Percentiles rank a stretch among this genome's conserved stretches.
phyloP scores from a whole-genome alignment of 2,113 vertebrate genomes.

The Pipa parva region DNA sequence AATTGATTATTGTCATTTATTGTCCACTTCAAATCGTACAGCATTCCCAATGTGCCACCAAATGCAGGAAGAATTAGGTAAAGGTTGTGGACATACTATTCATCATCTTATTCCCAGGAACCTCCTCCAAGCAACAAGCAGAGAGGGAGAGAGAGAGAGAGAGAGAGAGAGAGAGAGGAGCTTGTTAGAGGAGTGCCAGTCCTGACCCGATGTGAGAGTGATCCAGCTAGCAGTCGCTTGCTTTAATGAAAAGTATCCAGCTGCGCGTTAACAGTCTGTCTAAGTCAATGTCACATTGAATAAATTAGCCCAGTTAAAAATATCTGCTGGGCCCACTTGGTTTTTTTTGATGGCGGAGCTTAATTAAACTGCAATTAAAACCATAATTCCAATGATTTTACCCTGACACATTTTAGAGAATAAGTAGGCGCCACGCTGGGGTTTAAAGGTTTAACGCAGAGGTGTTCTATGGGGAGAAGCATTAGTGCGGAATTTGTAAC shows the following conservation, averaged over 20 bases:
- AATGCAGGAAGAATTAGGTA: no score
- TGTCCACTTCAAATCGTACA: no score
- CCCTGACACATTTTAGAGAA: neutral
- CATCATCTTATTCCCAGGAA: no score
- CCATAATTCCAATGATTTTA: conserved; percentile 2
- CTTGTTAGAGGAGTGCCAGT: neutral
- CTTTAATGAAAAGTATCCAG: conserved; percentile 29
- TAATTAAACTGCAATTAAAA: conserved; percentile 54
- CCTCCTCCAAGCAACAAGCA: no score
- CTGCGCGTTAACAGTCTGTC: conserved; percentile 35
- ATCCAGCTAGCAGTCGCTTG: neutral
- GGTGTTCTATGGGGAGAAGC: accelerated
- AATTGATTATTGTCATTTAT: no score
- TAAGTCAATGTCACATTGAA: conserved; percentile 36
- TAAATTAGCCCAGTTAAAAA: conserved; percentile 19
- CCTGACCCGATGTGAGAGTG: neutral
- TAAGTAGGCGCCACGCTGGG: neutral
- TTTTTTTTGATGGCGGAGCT: conserved; percentile 13
- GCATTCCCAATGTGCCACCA: no score
- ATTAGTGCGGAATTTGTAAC: neutral
- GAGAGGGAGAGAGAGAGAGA: no score
- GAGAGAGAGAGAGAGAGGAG: no score
- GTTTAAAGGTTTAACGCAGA: neutral
- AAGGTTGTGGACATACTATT: no score
- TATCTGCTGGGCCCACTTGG: conserved; percentile 41